Evolutionary conservation across 1,140 invertebrate species (phyloP).

Genomic region (Orius laevigatus): DNA sequence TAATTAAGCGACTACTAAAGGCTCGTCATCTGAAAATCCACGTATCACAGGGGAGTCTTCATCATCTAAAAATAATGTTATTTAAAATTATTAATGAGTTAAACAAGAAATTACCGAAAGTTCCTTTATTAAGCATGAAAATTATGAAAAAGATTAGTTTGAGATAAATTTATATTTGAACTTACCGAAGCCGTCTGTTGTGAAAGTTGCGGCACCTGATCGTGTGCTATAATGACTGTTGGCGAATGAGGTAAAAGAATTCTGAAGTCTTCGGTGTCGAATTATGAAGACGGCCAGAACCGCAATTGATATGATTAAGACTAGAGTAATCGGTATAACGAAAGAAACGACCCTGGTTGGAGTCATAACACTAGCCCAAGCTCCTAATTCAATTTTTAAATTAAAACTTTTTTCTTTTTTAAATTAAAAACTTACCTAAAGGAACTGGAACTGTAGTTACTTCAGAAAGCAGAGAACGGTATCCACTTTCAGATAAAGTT

Average conservation of each 20-base stretch:
- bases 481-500: conserved; percentile 42
- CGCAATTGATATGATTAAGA: conserved; percentile 31
- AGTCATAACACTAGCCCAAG: conserved; percentile 24
- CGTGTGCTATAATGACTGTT: conserved; percentile 75
- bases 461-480: conserved; percentile 45
- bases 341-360: conserved; percentile 27
- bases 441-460: conserved; percentile 30
- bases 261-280: conserved; percentile 54
- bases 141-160: not conserved
- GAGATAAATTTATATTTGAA: no score
- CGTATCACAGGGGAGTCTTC: conserved; percentile 74
- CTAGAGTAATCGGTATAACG: conserved; percentile 31
- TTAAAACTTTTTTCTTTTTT: not conserved
- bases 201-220: conserved; percentile 70
- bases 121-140: not conserved
- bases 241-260: conserved; percentile 63
- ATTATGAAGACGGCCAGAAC: conserved; percentile 47
- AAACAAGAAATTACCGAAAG: conserved; percentile 9
- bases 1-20: conserved; percentile 67
- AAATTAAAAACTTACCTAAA: conserved; percentile 25
- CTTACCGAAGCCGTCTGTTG: conserved; percentile 47
- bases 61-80: conserved; percentile 50
- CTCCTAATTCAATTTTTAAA: conserved; percentile 10
- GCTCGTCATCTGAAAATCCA: conserved; percentile 86
- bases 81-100: conserved; percentile 10